phyloP scores from a whole-genome alignment of 2,797 vertebrate genomes.

The Gymnopithys bicolor region DNA sequence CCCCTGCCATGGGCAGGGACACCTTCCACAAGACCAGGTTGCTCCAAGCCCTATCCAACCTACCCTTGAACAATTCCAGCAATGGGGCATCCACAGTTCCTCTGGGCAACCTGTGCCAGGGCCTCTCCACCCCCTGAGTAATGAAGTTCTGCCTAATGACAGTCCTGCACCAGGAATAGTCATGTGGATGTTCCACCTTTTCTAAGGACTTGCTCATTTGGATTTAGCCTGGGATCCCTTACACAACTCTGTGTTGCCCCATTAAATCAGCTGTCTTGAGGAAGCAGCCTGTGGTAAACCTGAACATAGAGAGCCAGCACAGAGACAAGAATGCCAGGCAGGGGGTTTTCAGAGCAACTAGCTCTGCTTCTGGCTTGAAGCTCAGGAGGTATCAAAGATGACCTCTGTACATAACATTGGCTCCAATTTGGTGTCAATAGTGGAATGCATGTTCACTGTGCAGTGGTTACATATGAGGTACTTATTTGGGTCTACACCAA shows the following conservation, averaged over 20 bases:
- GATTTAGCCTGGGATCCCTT: background rate
- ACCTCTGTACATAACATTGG: fast-evolving
- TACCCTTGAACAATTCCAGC: background rate
- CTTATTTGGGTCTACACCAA: background rate
- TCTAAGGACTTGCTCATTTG: background rate
- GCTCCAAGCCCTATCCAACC: fast-evolving
- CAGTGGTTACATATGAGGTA: background rate
- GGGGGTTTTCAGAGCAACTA: background rate
- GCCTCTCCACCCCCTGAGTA: fast-evolving
- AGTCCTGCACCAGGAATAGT: background rate
- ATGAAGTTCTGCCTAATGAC: background rate
- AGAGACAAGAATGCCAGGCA: background rate
- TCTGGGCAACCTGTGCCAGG: background rate
- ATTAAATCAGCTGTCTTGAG: background rate
- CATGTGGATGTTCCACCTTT: fast-evolving
- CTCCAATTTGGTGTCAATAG: background rate
- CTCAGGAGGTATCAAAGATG: background rate
- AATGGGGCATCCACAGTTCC: background rate
- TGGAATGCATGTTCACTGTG: background rate
- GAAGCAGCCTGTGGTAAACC: background rate
- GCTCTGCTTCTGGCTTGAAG: background rate
- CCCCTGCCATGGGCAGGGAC: background rate
- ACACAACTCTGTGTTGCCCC: background rate
- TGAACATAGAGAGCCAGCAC: background rate
- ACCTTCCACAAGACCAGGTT: fast-evolving